A percentile compares a stretch with the other conserved stretches of the same genome.
Evolutionary conservation across 1,140 invertebrate genomes (phyloP).

Genomic region (Trypoxylus dichotomus): DNA sequence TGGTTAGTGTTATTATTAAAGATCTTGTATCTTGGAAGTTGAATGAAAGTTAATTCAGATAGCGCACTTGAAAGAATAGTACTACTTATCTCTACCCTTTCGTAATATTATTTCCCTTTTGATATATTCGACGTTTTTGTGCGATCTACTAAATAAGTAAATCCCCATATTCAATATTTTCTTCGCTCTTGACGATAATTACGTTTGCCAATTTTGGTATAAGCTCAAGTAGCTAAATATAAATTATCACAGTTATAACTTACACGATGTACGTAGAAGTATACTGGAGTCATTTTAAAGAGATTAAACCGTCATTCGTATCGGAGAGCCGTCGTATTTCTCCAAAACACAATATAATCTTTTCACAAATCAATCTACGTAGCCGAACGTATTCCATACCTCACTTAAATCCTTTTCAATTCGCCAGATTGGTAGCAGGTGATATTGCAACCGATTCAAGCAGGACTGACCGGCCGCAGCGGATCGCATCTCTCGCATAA

Average conservation of each 20-base stretch:
- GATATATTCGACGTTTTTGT: too few relatives aligned
- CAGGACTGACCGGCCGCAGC: not conserved
- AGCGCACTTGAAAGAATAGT: too few relatives aligned
- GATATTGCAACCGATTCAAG: constrained; percentile 3
- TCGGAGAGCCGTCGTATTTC: not conserved
- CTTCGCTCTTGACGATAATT: too few relatives aligned
- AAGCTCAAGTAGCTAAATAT: too few relatives aligned
- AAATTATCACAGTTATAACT: not conserved
- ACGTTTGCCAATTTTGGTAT: too few relatives aligned
- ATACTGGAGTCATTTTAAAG: not conserved
- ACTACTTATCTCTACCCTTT: too few relatives aligned
- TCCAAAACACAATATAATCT: constrained; percentile 5
- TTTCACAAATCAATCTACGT: not conserved
- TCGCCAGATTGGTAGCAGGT: constrained; percentile 17
- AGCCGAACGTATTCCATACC: not conserved
- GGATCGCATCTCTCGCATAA: not conserved
- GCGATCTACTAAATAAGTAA: too few relatives aligned
- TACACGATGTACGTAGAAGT: not conserved
- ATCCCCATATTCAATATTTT: too few relatives aligned
- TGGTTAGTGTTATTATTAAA: too few relatives aligned
- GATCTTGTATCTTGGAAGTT: too few relatives aligned
- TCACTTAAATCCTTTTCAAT: constrained; percentile 10
- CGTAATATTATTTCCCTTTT: too few relatives aligned
- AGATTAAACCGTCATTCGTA: constrained; percentile 12
- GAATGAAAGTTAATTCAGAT: too few relatives aligned